Evolutionary conservation across 2,113 vertebrate genomes (phyloP).

Genomic region (Sminthopsis crassicaudata): DNA sequence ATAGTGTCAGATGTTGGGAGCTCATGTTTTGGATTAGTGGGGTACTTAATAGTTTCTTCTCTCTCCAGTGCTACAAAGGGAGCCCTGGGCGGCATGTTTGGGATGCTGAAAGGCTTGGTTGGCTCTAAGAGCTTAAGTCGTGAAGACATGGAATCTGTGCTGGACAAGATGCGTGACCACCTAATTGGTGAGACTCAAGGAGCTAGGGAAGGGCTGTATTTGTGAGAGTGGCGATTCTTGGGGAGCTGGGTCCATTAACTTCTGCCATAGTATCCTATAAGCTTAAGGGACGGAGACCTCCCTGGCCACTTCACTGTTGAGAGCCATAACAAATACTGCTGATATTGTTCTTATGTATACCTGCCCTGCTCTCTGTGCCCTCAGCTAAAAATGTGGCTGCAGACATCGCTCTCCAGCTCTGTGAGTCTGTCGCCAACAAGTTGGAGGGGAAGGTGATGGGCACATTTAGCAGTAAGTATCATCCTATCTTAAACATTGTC

Average conservation of each 20-base stretch:
- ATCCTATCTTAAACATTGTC: not conserved
- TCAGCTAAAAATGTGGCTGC: constrained; percentile 98
- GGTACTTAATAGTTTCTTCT: constrained; percentile 25
- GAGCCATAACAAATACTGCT: not conserved
- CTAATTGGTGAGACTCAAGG: constrained; percentile 88
- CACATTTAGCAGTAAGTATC: constrained; percentile 97
- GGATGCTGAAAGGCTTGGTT: constrained; percentile 97
- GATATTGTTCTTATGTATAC: not conserved
- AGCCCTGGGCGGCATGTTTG: constrained; percentile 95
- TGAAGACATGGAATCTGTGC: constrained; percentile 94
- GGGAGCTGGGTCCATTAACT: not conserved
- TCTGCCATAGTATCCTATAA: not conserved
- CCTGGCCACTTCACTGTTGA: not conserved
- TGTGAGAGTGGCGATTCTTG: not conserved
- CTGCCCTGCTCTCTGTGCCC: not conserved
- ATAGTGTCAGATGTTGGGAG: not conserved
- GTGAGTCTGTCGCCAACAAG: constrained; percentile 97
- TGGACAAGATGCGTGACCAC: constrained; percentile 99
- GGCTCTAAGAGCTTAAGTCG: constrained; percentile 94
- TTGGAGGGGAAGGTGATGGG: constrained; percentile 99
- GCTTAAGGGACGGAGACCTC: not conserved
- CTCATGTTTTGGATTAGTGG: not conserved
- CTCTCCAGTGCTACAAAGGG: constrained; percentile 87
- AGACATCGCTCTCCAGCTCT: constrained; percentile 95
- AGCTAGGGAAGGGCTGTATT: not conserved